Evolutionary conservation across 2,797 vertebrate species (phyloP), one percentile per base, ranked within the genome.

Genomic region (Alauda arvensis): DNA sequence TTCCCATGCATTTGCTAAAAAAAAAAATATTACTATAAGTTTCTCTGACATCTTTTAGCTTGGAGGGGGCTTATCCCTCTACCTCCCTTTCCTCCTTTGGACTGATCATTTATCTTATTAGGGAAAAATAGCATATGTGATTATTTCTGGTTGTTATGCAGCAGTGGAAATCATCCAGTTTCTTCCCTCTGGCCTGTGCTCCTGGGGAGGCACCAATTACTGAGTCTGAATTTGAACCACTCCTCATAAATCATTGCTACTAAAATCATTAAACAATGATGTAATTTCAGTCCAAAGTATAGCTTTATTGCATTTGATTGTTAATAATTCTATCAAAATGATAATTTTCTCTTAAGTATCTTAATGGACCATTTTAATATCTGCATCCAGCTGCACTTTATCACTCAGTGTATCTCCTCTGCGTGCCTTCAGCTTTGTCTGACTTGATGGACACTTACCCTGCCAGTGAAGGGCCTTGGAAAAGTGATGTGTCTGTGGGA

Each of bases 241-340:
- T 92, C 61, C 87, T 92, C 83, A 85, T 89, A 93, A 93, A 88
- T 93, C 85, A 91, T 29, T 83, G 43, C 68, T 42, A 71, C 93
- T 77, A 81, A 89, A 91, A 85, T 67, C 33, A 68, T 85, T 82
- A 81, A 51, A 55, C 26, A 74, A 34, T 85, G 70, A 85, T 81
- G 74, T 85, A 17, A 91, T 80, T 87, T 91, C 63, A 70, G 45
- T 40, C 39, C 21, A 39, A 83, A 70, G n/a, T 26, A 45, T 39
- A 59, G 18, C 20, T 77, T 52, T 83, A 77, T 87, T 90, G 40
- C 49, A 48, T 69, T 91, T 91, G 46, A 67, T 88, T 88, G 59
- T 72, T 90, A 90, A 83, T 81, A 91, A 79, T 76, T 76, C 13
- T 72, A 83, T 81, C 57, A 85, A 92, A 91, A 85, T 51, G 1